Evolutionary conservation across 2,113 vertebrate genomes (phyloP).

Genomic region (Artemisiospiza belli): DNA sequence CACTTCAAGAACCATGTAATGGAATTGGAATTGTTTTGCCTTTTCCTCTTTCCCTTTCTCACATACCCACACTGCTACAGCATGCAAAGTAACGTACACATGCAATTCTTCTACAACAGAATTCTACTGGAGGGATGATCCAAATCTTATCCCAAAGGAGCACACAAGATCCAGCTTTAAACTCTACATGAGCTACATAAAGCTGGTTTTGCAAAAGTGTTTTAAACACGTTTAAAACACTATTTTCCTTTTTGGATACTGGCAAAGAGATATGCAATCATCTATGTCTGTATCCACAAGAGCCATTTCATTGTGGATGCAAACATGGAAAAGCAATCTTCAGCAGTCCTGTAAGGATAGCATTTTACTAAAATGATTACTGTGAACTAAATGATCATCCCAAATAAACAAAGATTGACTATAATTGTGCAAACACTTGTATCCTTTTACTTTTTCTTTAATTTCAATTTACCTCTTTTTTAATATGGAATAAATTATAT

Average conservation of each 20-base stretch:
- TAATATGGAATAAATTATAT: not conserved
- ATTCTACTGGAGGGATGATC: not conserved
- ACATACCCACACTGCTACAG: not conserved
- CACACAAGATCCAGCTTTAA: not conserved
- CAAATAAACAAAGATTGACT: not conserved
- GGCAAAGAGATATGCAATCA: not conserved
- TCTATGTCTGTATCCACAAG: not conserved
- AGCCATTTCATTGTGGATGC: not conserved
- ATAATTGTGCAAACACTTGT: not conserved
- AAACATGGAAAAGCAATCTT: not conserved
- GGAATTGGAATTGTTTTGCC: not conserved
- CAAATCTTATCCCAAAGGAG: not conserved
- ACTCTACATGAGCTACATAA: not conserved
- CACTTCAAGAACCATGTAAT: not conserved
- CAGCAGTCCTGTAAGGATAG: not conserved
- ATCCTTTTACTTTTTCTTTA: not conserved
- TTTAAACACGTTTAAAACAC: slow-evolving; percentile 28
- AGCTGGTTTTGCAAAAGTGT: not conserved
- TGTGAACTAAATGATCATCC: not conserved
- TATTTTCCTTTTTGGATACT: not conserved
- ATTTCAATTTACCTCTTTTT: not conserved
- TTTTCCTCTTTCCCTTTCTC: not conserved
- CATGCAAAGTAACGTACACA: not conserved
- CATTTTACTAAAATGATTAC: not conserved
- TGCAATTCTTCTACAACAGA: not conserved